Evolutionary conservation across 1,140 invertebrate species (phyloP), one percentile per base, ranked within the genome.

Genomic region (Danaus melanippus): DNA sequence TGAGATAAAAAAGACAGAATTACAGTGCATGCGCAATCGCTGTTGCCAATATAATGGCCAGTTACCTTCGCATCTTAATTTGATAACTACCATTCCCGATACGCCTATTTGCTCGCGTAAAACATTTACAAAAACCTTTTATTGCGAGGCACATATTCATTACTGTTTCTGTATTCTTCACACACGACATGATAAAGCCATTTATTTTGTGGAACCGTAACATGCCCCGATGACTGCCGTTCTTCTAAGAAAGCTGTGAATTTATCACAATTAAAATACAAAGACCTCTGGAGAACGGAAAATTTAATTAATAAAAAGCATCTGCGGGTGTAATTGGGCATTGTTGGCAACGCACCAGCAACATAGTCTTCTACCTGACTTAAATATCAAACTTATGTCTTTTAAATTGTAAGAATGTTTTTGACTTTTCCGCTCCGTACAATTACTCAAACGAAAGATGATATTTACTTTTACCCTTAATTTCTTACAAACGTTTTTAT

Each of bases 261-360:
- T 79, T 79, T 73, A 73, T 81, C 66, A 76, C 78, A 76, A 79
- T 80, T 79, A 80, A 77, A 83, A 83, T 79, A 81, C 80, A 84
- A 79, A 84, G 73, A 67, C 63, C 58, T 71, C 65, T 60, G 66
- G 56, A 64, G 57, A 59, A 61, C 62, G 66, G 62, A 58, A 59
- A 57, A 59, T 58, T 67, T 76, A 75, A 79, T 80, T 79, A 79
- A 79, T 79, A 84, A 79, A 79, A 74, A 77, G 64, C 66, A 75
- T 71, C 67, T 67, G 59, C 59, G 59, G 65, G 73, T 79, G 79
- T 84, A 81, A 84, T 79, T 76, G 73, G 60, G 71, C 57, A 81
- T 84, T 84, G 78, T 81, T 76, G 63, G 52, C 53, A 56, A 49
- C 46, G 60, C 55, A 62, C 66, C 65, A 66, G 66, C 62, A 54